A percentile compares a stretch with the other conserved stretches of the same genome.
phyloP scores from a whole-genome alignment of 2,888 invertebrate genomes.

The Xestia rhomboidea region DNA sequence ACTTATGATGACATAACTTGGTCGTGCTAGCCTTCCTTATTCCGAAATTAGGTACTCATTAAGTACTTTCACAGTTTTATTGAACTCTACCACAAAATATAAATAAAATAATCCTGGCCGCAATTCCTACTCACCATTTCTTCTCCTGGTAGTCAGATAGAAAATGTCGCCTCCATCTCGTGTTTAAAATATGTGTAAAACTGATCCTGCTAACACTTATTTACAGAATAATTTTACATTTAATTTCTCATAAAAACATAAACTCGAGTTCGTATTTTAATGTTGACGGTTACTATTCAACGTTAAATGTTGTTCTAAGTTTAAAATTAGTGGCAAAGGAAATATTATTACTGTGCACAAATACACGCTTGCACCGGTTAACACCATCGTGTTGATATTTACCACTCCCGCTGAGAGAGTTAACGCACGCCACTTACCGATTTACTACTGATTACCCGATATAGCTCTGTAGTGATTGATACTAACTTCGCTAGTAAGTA shows the following conservation, averaged over 20 bases:
- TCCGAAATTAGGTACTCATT: constrained; percentile 9
- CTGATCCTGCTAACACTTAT: not conserved
- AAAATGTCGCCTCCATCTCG: not conserved
- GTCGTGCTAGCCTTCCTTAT: constrained; percentile 8
- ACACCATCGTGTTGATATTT: constrained; percentile 66
- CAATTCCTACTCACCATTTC: not conserved
- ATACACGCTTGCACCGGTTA: constrained; percentile 59
- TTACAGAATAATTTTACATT: not conserved
- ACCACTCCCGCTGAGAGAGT: constrained; percentile 64
- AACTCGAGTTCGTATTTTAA: constrained; percentile 32
- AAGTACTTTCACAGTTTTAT: not conserved
- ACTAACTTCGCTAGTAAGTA: constrained; percentile 9
- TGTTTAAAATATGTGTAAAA: not conserved
- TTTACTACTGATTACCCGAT: constrained; percentile 46
- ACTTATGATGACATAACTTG: constrained; percentile 1
- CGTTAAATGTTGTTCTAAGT: constrained; percentile 61
- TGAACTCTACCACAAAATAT: not conserved
- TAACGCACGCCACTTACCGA: constrained; percentile 56
- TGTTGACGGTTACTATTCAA: constrained; percentile 38
- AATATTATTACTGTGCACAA: constrained; percentile 66
- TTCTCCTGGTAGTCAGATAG: not conserved
- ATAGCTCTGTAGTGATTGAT: constrained; percentile 22
- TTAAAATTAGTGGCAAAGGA: constrained; percentile 66
- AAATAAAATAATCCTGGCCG: not conserved
- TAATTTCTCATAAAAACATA: constrained; percentile 10